phyloP scores from a whole-genome alignment of 2,113 vertebrate species.

The Pyrgilauda ruficollis region DNA sequence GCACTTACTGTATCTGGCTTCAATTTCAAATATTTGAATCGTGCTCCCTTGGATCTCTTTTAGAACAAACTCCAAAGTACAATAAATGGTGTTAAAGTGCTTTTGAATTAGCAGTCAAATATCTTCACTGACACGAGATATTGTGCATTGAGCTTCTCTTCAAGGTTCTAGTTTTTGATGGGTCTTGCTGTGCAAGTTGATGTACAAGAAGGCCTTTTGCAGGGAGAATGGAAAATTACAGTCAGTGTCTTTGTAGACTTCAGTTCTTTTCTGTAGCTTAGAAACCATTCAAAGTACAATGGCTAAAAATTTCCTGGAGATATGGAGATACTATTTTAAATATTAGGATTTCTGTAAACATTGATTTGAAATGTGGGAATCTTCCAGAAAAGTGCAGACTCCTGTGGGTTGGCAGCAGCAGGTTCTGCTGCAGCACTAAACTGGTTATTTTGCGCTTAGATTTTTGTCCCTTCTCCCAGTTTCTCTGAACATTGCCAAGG shows the following conservation, averaged over 20 bases:
- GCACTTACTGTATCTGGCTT: background rate
- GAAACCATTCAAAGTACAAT: background rate
- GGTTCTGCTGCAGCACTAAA: background rate
- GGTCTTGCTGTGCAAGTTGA: background rate
- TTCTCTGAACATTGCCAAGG: background rate
- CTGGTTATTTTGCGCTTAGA: background rate
- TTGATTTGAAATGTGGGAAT: background rate
- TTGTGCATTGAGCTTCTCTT: background rate
- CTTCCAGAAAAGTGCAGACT: background rate
- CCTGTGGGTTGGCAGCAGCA: background rate
- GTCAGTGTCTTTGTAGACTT: background rate
- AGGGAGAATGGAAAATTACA: background rate
- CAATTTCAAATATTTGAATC: background rate
- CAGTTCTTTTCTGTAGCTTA: background rate
- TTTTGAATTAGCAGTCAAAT: background rate
- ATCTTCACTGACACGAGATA: background rate
- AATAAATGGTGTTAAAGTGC: background rate
- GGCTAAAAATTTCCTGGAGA: background rate
- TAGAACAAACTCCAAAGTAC: background rate
- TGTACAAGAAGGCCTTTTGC: background rate
- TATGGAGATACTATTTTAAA: background rate
- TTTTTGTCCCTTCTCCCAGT: background rate
- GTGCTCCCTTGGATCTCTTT: background rate
- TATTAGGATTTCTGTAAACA: background rate
- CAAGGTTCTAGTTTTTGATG: background rate